Evolutionary conservation across 2,797 vertebrate species (phyloP).

Genomic region (Phrynocephalus vlangalii): DNA sequence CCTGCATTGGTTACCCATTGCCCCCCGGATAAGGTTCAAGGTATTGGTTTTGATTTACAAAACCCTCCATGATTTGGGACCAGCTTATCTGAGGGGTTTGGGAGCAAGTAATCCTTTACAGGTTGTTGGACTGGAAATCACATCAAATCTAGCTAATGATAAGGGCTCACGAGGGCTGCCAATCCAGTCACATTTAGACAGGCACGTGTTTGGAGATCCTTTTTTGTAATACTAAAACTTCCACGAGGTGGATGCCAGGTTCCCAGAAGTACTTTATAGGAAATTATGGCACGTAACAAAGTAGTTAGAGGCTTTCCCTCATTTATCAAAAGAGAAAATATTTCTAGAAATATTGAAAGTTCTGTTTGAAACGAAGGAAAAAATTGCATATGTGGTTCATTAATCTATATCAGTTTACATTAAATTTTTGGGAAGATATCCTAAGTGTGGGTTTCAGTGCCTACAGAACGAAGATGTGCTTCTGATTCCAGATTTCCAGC

Average conservation of each 20-base stretch:
- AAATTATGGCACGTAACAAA: neutral
- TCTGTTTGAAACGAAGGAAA: neutral
- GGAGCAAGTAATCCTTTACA: no score
- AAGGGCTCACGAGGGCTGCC: no score
- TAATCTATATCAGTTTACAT: rapidly evolving
- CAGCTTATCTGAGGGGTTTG: no score
- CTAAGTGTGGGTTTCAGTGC: neutral
- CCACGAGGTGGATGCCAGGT: neutral
- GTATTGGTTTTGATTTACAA: no score
- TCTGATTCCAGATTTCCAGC: neutral
- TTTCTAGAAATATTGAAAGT: neutral
- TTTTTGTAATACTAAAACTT: neutral
- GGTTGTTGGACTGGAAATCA: no score
- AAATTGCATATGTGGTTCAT: neutral
- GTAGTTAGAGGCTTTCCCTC: no score
- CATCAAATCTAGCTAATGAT: no score
- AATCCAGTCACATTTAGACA: no score
- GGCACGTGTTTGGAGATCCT: no score
- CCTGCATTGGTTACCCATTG: no score
- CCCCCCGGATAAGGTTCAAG: no score
- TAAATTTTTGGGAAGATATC: rapidly evolving
- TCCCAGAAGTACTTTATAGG: neutral
- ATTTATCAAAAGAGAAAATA: neutral
- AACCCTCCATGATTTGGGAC: no score
- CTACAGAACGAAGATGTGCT: neutral